These are phyloP conservation scores for Isurus oxyrinchus DNA, from an alignment of 2,113 vertebrate genomes.

Conservation along the genomic window DNA sequence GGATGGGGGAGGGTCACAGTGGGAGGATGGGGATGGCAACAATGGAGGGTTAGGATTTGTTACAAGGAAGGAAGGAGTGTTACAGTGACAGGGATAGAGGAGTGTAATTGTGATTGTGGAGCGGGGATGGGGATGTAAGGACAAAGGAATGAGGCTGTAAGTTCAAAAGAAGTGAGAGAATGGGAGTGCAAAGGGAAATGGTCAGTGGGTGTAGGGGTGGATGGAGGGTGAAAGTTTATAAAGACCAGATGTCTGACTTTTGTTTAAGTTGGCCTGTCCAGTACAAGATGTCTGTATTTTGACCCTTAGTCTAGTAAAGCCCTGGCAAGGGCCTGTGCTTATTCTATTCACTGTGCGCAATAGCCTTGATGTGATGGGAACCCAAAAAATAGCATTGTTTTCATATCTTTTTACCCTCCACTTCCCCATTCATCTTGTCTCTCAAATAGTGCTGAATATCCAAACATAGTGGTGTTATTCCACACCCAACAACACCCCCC, in stretches of 20 bases:
- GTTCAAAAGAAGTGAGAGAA: background rate
- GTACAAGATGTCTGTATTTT: background rate
- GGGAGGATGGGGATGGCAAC: background rate
- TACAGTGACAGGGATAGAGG: background rate
- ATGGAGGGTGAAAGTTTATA: background rate
- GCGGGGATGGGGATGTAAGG: background rate
- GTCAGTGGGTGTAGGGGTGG: background rate
- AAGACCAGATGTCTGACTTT: too few relatives aligned
- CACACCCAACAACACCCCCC: too few relatives aligned
- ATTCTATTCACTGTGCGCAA: too few relatives aligned
- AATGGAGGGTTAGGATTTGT: too few relatives aligned
- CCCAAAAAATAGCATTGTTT: background rate
- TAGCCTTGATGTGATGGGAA: background rate
- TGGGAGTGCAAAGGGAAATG: background rate
- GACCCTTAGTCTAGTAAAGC: too few relatives aligned
- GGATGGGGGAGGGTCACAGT: background rate
- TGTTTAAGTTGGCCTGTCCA: too few relatives aligned
- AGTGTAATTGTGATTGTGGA: background rate
- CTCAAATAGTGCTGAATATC: too few relatives aligned
- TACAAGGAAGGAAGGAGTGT: background rate
- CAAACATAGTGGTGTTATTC: background rate
- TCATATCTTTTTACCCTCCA: background rate
- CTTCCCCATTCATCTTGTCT: too few relatives aligned
- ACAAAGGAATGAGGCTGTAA: background rate
- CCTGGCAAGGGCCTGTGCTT: background rate